Percentiles rank a stretch among this genome's conserved stretches.
phyloP scores from a whole-genome alignment of 2,113 vertebrate genomes.

The Mesocricetus auratus region DNA sequence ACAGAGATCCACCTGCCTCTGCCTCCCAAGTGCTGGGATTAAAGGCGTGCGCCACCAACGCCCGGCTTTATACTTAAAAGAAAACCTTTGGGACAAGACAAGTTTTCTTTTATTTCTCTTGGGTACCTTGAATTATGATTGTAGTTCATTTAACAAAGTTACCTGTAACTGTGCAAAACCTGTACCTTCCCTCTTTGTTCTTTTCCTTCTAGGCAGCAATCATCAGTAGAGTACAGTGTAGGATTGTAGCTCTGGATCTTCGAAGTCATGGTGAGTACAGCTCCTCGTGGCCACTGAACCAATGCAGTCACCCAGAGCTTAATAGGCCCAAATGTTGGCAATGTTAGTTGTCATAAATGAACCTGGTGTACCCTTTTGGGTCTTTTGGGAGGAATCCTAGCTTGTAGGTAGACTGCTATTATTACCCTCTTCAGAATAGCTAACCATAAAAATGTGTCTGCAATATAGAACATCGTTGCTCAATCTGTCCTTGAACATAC shows the following conservation, averaged over 20 bases:
- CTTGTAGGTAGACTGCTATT: constrained; percentile 44
- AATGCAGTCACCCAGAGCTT: background rate
- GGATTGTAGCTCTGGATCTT: constrained; percentile 97
- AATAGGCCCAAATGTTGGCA: constrained; percentile 19
- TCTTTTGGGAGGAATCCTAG: constrained; percentile 18
- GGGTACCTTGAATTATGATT: constrained; percentile 25
- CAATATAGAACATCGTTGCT: constrained; percentile 39
- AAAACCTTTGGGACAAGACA: background rate
- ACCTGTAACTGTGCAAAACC: background rate
- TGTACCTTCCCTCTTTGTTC: background rate
- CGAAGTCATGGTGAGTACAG: constrained; percentile 93
- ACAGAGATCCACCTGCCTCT: no score
- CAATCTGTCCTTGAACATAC: background rate
- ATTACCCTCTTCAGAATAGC: constrained; percentile 8
- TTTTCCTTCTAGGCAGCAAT: constrained; percentile 91
- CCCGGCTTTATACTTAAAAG: no score
- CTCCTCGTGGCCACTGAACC: constrained; percentile 45
- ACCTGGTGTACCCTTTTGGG: background rate
- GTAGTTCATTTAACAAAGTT: background rate
- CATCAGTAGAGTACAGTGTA: constrained; percentile 94
- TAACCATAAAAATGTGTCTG: constrained; percentile 20
- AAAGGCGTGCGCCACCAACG: no score
- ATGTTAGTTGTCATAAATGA: constrained; percentile 22
- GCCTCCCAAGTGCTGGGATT: no score
- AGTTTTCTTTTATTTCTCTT: constrained; percentile 20